These are phyloP conservation scores for Latrodectus elegans DNA, from an alignment of 2,888 invertebrate species.

Conservation along the genomic window DNA sequence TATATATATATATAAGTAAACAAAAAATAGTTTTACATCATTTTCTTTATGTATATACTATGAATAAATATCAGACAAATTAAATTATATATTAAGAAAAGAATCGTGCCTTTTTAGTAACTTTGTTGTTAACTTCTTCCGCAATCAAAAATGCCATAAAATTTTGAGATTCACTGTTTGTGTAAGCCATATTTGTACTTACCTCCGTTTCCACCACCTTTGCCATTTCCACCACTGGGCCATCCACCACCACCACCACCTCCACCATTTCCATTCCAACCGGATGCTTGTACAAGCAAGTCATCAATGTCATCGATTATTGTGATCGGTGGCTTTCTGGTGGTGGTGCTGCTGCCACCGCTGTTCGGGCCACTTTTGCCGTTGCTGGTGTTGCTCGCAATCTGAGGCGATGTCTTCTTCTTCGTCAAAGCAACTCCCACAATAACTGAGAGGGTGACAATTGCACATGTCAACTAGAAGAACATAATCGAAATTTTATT, in stretches of 20 bases:
- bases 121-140: too few species aligned
- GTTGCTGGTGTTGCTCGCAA: not conserved
- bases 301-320: slow-evolving; percentile 57
- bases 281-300: slow-evolving; percentile 56
- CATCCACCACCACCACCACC: slow-evolving; percentile 38
- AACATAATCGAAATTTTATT: not conserved
- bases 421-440: slow-evolving; percentile 59
- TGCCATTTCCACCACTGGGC: slow-evolving; percentile 16
- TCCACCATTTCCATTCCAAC: slow-evolving; percentile 38
- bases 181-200: not conserved
- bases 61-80: too few species aligned
- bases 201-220: slow-evolving; percentile 20
- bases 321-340: slow-evolving; percentile 46
- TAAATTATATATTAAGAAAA: too few species aligned
- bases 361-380: not conserved
- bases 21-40: too few species aligned
- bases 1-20: too few species aligned
- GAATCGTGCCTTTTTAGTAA: too few species aligned
- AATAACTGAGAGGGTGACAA: slow-evolving; percentile 54
- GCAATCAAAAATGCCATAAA: too few species aligned
- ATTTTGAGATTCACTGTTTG: too few species aligned
- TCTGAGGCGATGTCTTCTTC: slow-evolving; percentile 36
- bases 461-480: slow-evolving; percentile 58
- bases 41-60: too few species aligned
- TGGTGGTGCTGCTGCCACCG: slow-evolving; percentile 27